Conservation (phyloP, 2,797 vertebrate genomes). For the Tiaroga cobitis region DNA sequence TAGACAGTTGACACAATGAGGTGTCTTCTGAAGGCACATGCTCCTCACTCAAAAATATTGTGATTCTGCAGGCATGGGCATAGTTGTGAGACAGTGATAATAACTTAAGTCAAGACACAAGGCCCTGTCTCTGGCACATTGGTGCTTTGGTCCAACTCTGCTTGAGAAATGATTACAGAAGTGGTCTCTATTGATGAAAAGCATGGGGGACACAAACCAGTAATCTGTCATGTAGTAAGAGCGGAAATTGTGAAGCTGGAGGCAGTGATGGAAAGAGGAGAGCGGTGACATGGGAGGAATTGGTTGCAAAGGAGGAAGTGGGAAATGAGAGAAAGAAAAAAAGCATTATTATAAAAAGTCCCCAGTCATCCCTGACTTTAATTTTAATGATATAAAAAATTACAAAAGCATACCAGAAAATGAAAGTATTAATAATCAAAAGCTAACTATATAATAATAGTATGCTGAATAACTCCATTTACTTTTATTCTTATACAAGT, state of each 20-base stretch:
- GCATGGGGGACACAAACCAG: slow-evolving; percentile 35
- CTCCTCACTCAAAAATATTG: neutral
- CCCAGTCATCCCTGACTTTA: neutral
- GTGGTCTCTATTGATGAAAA: slow-evolving; percentile 56
- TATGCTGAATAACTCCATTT: neutral
- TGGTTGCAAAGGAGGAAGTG: slow-evolving; percentile 1
- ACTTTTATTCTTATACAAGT: neutral
- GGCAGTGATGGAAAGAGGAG: slow-evolving; percentile 33
- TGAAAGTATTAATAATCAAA: neutral
- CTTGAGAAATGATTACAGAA: slow-evolving; percentile 48
- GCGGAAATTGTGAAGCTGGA: slow-evolving; percentile 55
- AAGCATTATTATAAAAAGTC: slow-evolving; percentile 1
- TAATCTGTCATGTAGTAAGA: slow-evolving; percentile 33
- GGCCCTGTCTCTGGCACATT: slow-evolving; percentile 5
- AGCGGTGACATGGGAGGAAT: neutral
- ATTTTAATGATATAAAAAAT: neutral
- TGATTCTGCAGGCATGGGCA: neutral
- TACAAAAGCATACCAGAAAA: neutral
- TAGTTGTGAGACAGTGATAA: neutral
- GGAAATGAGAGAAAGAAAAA: neutral
- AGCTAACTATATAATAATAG: neutral
- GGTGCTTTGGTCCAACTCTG: neutral
- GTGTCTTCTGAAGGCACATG: neutral
- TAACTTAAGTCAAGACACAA: neutral
- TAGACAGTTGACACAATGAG: neutral